A percentile compares a stretch with the other conserved stretches of the same genome.
These are phyloP conservation scores for Epinephelus coioides DNA, from an alignment of 2,797 vertebrate species.

Conservation along the genomic window DNA sequence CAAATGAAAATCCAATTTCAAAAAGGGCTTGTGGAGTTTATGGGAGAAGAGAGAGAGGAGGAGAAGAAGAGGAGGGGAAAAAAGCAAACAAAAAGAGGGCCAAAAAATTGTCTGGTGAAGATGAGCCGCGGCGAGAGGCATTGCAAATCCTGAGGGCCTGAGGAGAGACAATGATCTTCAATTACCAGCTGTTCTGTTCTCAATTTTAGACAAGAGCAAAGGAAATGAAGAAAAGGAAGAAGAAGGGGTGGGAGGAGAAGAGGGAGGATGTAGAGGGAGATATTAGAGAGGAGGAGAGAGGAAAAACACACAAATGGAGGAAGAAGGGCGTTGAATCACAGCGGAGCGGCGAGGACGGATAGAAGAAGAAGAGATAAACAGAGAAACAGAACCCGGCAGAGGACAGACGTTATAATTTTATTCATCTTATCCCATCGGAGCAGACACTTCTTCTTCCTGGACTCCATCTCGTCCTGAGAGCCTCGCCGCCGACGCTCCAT, in stretches of 20 bases:
- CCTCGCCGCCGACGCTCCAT: slow-evolving; percentile 24
- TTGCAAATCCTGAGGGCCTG: slow-evolving; percentile 83
- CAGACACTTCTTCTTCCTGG: slow-evolving; percentile 36
- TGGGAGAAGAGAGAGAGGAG: slow-evolving; percentile 13
- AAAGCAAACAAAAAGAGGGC: slow-evolving; percentile 63
- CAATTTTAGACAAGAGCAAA: slow-evolving; percentile 85
- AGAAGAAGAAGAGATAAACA: neutral
- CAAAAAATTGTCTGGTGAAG: slow-evolving; percentile 71
- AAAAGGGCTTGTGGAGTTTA: slow-evolving; percentile 80
- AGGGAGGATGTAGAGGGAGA: slow-evolving; percentile 40
- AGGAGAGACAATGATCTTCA: slow-evolving; percentile 89
- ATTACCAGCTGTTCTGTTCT: slow-evolving; percentile 87
- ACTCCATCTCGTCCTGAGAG: slow-evolving; percentile 48
- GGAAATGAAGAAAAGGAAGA: slow-evolving; percentile 52
- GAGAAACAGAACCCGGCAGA: neutral
- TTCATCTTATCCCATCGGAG: slow-evolving; percentile 54
- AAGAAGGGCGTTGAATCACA: neutral
- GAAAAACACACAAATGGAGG: slow-evolving; percentile 12
- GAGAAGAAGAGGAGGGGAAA: slow-evolving; percentile 19
- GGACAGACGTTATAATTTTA: slow-evolving; percentile 42
- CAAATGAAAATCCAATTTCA: slow-evolving; percentile 87
- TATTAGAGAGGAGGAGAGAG: slow-evolving; percentile 31
- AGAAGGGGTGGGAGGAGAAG: slow-evolving; percentile 24
- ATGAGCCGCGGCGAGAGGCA: slow-evolving; percentile 75
- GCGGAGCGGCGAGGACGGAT: neutral